Percentiles rank a stretch among this genome's conserved stretches.
phyloP scores from a whole-genome alignment of 2,797 vertebrate species.

The Phalloptychus januarius region DNA sequence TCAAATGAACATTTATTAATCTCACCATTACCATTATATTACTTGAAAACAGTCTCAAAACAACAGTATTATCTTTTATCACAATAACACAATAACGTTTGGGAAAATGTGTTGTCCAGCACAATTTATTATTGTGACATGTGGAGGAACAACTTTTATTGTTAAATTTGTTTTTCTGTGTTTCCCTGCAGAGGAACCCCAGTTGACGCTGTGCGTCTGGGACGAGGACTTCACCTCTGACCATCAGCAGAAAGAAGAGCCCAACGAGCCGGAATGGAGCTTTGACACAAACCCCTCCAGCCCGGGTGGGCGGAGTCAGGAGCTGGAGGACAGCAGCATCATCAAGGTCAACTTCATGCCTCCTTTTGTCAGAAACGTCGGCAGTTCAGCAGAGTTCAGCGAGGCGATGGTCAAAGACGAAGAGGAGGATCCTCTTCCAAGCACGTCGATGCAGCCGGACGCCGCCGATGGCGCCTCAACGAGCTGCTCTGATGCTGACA shows the following conservation, averaged over 20 bases:
- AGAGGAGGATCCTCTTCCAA: conserved; percentile 26
- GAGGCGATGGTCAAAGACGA: neutral
- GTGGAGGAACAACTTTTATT: neutral
- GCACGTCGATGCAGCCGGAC: conserved; percentile 27
- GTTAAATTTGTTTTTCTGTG: neutral
- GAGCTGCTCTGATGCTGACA: conserved; percentile 10
- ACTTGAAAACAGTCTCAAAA: too few species aligned
- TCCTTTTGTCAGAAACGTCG: conserved; percentile 13
- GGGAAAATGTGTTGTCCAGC: too few species aligned
- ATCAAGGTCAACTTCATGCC: conserved; percentile 41
- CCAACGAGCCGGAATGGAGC: conserved; percentile 32
- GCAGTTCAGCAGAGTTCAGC: neutral
- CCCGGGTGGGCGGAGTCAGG: conserved; percentile 4
- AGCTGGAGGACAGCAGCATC: conserved; percentile 22
- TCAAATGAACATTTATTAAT: too few species aligned
- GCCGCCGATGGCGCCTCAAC: neutral
- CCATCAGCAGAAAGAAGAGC: conserved; percentile 30
- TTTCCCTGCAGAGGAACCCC: conserved; percentile 31
- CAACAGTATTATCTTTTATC: too few species aligned
- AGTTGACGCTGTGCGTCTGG: conserved; percentile 55
- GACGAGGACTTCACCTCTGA: conserved; percentile 33
- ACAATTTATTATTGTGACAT: too few species aligned
- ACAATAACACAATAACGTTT: too few species aligned
- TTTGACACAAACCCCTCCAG: conserved; percentile 15
- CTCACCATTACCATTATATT: too few species aligned